phyloP scores from a whole-genome alignment of 2,888 invertebrate species.

The Synanthedon andrenaeformis region DNA sequence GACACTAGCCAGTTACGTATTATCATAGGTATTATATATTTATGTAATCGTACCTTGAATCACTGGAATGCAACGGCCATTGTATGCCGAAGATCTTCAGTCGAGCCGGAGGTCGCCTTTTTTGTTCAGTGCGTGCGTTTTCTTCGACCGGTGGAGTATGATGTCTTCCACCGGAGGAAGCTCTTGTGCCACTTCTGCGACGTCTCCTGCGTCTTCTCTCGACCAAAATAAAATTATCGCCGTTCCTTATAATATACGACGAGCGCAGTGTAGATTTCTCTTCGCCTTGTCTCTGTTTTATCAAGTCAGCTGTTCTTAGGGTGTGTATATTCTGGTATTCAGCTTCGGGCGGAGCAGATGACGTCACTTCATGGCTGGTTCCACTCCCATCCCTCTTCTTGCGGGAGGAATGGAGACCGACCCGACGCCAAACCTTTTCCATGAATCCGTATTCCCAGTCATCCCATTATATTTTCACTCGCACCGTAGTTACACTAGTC shows the following conservation, averaged over 20 bases:
- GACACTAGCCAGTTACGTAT: no score
- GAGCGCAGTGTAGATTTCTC: constrained; percentile 64
- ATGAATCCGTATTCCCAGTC: constrained; percentile 62
- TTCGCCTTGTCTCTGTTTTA: constrained; percentile 61
- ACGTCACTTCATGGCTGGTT: constrained; percentile 54
- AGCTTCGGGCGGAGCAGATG: constrained; percentile 49
- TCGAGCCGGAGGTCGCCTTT: constrained; percentile 59
- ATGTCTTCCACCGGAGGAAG: constrained; percentile 56
- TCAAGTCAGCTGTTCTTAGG: constrained; percentile 63
- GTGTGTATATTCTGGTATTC: constrained; percentile 66
- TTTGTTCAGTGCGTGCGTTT: constrained; percentile 49
- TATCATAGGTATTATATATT: no score
- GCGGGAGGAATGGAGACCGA: constrained; percentile 70
- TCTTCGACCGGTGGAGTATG: constrained; percentile 62
- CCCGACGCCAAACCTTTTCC: constrained; percentile 71
- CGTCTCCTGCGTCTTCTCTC: constrained; percentile 58
- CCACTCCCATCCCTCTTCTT: constrained; percentile 70
- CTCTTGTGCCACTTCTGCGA: constrained; percentile 58
- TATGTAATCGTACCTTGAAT: constrained; percentile 40
- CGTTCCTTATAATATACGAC: constrained; percentile 64
- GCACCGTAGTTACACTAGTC: constrained; percentile 3
- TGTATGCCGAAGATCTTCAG: constrained; percentile 65
- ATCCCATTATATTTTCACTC: constrained; percentile 54
- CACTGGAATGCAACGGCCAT: constrained; percentile 66
- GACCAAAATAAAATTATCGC: constrained; percentile 63